Evolutionary conservation across 2,888 invertebrate genomes (phyloP), one percentile per base, ranked within the genome.

Genomic region (Dryobota labecula): DNA sequence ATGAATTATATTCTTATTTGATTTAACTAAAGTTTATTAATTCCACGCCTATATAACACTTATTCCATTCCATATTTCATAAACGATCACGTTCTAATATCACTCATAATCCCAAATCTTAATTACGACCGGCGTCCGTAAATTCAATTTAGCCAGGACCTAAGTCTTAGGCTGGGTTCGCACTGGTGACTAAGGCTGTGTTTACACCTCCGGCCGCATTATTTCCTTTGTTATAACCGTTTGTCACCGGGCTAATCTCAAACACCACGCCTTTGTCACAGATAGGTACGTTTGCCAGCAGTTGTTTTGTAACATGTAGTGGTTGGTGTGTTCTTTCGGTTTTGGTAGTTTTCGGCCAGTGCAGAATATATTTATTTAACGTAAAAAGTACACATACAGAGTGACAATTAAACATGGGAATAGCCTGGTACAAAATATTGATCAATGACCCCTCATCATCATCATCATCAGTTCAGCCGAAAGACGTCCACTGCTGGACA

Each of bases 231-330:
- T 85, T 87, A 83, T 80, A 86, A 83, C 76, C 86, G 85, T 87
- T 89, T 85, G 87, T 88, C 88, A 87, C 80, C 57, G 73, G 70
- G 81, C 82, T 88, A 88, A 90, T 89, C 84, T 88, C 80, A 70
- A 84, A 84, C 82, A 86, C 84, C 86, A 84, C 73, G 65, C 36
- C 64, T 64, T 65, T 83, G 80, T 85, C 77, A 86, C 86, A 88
- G 83, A 87, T 88, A 83, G 82, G 76, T 85, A 76, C 68, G 76
- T 81, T 88, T 84, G 80, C 80, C 77, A 76, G 80, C 73, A n/a
- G 11, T 67, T 60, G 47, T 78, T 78, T 72, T 18, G 20, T 63
- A 58, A 45, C 51, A 57, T 11, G 45, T 53, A 18, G 36, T 33
- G 24, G 9, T 27, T 54, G 30, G 9, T 62, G 27, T 77, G 20